These are phyloP conservation scores for Drosophila arizonae DNA, from an alignment of 1,140 invertebrate species.

Conservation along the genomic window DNA sequence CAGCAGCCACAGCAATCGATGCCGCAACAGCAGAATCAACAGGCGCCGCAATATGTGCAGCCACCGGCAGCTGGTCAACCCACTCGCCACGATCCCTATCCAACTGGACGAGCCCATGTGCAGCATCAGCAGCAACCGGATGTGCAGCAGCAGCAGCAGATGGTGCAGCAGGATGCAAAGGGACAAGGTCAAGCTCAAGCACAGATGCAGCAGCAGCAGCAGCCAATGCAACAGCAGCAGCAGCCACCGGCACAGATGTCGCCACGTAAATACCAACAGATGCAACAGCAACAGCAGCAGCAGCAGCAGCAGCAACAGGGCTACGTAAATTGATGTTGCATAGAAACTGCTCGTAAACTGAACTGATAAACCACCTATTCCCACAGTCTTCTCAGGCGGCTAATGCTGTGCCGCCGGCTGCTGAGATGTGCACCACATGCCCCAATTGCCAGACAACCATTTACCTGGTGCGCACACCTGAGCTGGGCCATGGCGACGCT, in stretches of 20 bases:
- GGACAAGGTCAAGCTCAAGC: conserved; percentile 13
- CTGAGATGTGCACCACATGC: conserved; percentile 79
- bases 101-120: conserved; percentile 55
- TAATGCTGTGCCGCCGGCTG: conserved; percentile 32
- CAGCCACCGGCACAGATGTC: conserved; percentile 28
- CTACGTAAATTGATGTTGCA: conserved; percentile 54
- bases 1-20: conserved; percentile 24
- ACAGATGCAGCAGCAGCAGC: conserved; percentile 29
- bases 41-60: conserved; percentile 48
- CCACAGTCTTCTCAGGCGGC: conserved; percentile 30
- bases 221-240: conserved; percentile 9
- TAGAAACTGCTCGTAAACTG: background rate
- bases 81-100: conserved; percentile 46
- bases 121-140: conserved; percentile 29
- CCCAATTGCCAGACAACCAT: conserved; percentile 80
- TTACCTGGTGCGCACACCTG: conserved; percentile 68
- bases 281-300: conserved; percentile 16
- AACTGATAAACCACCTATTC: background rate
- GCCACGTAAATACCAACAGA: conserved; percentile 36
- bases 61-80: conserved; percentile 65
- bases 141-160: conserved; percentile 22
- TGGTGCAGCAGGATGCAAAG: conserved; percentile 20
- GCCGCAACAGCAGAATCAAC: conserved; percentile 19
- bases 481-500: conserved; percentile 62
- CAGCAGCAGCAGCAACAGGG: conserved; percentile 28